Conservation (phyloP, 2,113 vertebrate genomes). For the Paradoxurus hermaphroditus region DNA sequence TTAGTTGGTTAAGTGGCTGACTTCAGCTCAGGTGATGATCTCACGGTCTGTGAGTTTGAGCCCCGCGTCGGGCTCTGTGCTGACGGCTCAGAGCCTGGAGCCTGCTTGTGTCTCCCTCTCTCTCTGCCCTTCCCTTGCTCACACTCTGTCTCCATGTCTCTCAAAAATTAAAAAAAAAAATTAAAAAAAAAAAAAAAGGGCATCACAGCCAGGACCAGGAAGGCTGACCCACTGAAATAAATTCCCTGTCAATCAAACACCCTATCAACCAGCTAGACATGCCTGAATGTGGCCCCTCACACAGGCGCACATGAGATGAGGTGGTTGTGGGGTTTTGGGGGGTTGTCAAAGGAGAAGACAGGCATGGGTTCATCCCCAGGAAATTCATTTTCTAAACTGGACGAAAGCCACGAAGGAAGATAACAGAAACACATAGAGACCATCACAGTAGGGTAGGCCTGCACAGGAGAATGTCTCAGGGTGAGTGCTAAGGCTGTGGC, state of each 20-base stretch:
- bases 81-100: too few species aligned
- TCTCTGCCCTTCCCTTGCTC: too few species aligned
- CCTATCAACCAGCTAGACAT: not conserved
- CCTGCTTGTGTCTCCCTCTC: too few species aligned
- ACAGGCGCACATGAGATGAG: not conserved
- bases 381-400: not conserved
- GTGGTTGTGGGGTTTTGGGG: not conserved
- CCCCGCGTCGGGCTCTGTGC: too few species aligned
- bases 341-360: not conserved
- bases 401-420: not conserved
- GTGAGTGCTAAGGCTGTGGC: too few species aligned
- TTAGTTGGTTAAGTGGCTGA: too few species aligned
- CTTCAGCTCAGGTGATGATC: too few species aligned
- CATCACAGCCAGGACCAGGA: not conserved
- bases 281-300: too few species aligned
- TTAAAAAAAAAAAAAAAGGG: too few species aligned
- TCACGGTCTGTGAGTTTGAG: too few species aligned
- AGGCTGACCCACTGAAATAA: not conserved
- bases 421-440: fast-evolving
- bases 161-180: too few species aligned
- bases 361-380: not conserved
- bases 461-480: fast-evolving
- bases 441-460: not conserved
- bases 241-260: not conserved
- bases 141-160: too few species aligned